These are phyloP conservation scores for Plebejus anna DNA, from an alignment of 2,888 invertebrate genomes.

Conservation along the genomic window DNA sequence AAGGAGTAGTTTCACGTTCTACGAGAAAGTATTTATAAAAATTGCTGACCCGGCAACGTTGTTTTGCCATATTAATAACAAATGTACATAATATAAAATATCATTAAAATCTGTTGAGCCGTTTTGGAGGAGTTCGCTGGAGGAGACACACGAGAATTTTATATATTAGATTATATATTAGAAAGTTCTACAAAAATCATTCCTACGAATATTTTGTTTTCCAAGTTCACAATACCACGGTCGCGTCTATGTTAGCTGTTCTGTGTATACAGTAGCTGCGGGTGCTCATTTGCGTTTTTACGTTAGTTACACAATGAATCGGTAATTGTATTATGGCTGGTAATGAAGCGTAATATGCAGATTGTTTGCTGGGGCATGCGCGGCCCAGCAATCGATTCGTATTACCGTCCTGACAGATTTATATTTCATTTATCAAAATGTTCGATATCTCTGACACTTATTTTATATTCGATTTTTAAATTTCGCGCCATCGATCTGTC, in stretches of 20 bases:
- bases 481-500: not conserved
- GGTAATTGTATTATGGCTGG: constrained; percentile 63
- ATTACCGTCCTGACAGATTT: constrained; percentile 24
- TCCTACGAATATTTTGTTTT: not conserved
- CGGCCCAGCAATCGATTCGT: constrained; percentile 30
- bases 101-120: no score
- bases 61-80: no score
- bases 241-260: not conserved
- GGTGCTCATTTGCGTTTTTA: constrained; percentile 57
- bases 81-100: no score
- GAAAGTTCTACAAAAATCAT: no score
- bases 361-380: constrained; percentile 34
- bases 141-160: no score
- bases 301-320: constrained; percentile 59
- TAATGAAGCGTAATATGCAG: constrained; percentile 46
- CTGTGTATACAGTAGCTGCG: not conserved
- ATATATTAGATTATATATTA: no score
- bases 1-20: no score
- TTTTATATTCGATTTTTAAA: constrained; percentile 10
- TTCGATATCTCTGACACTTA: constrained; percentile 25
- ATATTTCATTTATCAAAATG: constrained; percentile 21
- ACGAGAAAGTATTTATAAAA: no score
- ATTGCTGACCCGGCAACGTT: no score
- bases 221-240: not conserved
- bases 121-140: no score